These are phyloP conservation scores for Apteryx mantelli DNA, from an alignment of 2,113 vertebrate genomes.

Conservation along the genomic window DNA sequence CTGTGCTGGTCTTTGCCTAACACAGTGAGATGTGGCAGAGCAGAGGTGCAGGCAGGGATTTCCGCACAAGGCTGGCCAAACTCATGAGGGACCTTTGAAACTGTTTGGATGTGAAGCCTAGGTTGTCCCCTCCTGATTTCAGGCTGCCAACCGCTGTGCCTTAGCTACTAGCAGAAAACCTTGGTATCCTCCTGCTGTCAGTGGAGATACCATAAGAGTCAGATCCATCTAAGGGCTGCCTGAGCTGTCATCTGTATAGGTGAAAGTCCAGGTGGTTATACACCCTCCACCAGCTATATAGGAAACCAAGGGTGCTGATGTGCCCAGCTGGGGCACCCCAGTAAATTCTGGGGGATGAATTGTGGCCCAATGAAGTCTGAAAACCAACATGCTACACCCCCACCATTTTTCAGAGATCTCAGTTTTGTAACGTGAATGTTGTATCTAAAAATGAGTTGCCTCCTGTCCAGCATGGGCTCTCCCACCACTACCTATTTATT, in stretches of 20 bases:
- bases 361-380: too few relatives aligned
- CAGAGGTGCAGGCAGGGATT: neutral
- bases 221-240: neutral
- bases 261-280: neutral
- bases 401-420: neutral
- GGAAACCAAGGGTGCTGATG: neutral
- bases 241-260: neutral
- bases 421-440: neutral
- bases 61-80: neutral
- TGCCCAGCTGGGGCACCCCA: neutral
- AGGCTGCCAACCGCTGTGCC: neutral
- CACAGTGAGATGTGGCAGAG: neutral
- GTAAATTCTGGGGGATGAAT: neutral
- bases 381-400: too few relatives aligned
- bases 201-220: neutral
- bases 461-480: neutral
- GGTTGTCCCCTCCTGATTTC: neutral
- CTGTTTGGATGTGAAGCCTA: neutral
- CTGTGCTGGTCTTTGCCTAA: neutral
- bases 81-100: accelerated
- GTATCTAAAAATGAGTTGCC: neutral
- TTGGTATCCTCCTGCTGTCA: neutral
- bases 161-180: neutral
- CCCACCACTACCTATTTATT: neutral
- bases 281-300: neutral